Conservation (phyloP, 2,113 vertebrate species). For the Octodon degus region DNA sequence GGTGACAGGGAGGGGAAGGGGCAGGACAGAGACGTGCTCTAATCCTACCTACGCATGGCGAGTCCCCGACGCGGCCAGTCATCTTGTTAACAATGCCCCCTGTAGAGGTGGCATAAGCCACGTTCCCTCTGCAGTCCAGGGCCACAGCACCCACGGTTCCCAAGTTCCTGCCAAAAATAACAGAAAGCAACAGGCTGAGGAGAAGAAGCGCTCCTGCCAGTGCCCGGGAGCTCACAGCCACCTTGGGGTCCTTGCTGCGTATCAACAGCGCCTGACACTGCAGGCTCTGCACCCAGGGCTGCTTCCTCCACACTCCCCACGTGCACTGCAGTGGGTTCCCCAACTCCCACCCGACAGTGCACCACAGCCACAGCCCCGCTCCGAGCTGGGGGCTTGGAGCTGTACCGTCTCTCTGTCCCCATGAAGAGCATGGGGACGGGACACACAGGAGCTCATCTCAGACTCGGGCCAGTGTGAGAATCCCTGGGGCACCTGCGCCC, state of each 20-base stretch:
- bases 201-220: not conserved
- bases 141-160: conserved; percentile 88
- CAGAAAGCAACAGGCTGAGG: not conserved
- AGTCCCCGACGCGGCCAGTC: conserved; percentile 91
- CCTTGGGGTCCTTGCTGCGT: fast-evolving
- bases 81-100: conserved; percentile 90
- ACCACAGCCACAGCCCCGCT: not conserved
- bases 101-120: conserved; percentile 89
- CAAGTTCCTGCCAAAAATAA: conserved; percentile 82
- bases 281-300: not conserved
- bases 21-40: fast-evolving
- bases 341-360: not conserved
- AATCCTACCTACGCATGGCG: conserved; percentile 87
- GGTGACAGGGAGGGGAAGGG: fast-evolving
- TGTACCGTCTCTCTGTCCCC: not conserved
- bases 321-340: not conserved
- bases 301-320: no score
- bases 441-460: not conserved
- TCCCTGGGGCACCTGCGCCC: not conserved
- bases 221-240: not conserved
- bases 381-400: not conserved
- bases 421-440: not conserved
- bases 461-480: not conserved
- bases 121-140: conserved; percentile 85
- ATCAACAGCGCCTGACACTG: not conserved